A percentile compares a stretch with the other conserved stretches of the same genome.
Conservation (phyloP, 2,797 vertebrate genomes). For the Acanthiza pusilla region DNA sequence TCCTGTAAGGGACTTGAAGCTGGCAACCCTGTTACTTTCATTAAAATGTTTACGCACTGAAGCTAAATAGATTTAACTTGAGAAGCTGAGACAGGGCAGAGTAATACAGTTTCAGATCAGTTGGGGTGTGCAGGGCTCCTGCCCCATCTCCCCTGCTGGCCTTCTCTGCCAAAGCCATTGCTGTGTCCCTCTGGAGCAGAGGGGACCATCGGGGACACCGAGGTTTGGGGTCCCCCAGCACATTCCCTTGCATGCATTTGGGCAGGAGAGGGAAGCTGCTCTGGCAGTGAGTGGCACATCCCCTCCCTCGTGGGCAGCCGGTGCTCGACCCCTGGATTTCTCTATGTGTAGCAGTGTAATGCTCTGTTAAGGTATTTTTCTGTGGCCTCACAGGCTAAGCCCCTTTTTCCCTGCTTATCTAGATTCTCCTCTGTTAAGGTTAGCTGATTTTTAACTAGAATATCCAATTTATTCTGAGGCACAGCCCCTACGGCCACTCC, state of each 20-base stretch:
- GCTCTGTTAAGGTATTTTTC: neutral
- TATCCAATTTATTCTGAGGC: neutral
- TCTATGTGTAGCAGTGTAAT: neutral
- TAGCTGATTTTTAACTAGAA: constrained; percentile 6
- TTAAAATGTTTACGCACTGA: neutral
- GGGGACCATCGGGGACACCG: neutral
- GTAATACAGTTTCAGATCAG: neutral
- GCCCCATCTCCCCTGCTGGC: accelerated
- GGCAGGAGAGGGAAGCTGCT: neutral
- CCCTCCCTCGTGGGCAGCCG: neutral
- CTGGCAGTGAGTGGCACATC: neutral
- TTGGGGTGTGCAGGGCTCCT: neutral
- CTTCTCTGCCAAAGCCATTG: neutral
- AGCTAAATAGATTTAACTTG: neutral
- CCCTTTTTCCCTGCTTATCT: neutral
- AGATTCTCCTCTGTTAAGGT: neutral
- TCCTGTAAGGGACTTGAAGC: neutral
- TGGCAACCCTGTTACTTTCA: neutral
- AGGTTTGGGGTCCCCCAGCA: neutral
- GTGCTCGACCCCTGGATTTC: neutral
- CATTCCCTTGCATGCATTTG: accelerated
- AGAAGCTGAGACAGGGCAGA: neutral
- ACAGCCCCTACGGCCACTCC: neutral
- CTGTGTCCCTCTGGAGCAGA: neutral
- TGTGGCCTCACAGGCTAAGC: neutral